These are phyloP conservation scores for Lithobates pipiens DNA, from an alignment of 2,797 vertebrate species.

Conservation along the genomic window DNA sequence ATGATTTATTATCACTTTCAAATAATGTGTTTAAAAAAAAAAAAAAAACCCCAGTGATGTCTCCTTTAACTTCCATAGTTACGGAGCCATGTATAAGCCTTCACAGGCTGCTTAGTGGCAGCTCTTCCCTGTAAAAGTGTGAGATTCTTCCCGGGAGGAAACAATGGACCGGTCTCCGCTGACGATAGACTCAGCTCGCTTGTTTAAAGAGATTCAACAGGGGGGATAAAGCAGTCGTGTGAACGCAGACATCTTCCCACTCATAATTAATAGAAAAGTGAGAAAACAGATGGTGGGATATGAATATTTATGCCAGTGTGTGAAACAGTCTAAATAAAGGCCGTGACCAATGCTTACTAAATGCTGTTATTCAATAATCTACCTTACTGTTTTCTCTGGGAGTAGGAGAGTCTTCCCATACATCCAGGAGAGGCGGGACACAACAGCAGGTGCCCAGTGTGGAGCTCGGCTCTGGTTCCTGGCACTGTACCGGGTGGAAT, in stretches of 20 bases:
- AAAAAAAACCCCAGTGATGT: too few species aligned
- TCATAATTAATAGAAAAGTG: constrained; percentile 61
- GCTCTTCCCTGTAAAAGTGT: neutral
- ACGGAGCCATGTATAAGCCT: neutral
- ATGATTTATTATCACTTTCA: too few species aligned
- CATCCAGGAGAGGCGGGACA: neutral
- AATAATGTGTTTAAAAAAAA: too few species aligned
- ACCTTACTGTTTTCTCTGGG: neutral
- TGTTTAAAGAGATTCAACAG: constrained; percentile 22
- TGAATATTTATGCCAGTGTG: constrained; percentile 62
- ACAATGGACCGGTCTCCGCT: constrained; percentile 1
- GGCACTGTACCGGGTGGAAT: too few species aligned
- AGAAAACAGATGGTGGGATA: constrained; percentile 57
- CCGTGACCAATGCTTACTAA: constrained; percentile 36
- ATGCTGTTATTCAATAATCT: constrained; percentile 35
- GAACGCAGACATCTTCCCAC: constrained; percentile 55
- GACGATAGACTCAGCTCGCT: neutral
- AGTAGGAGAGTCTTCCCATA: neutral
- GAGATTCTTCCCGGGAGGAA: constrained; percentile 5
- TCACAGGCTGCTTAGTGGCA: neutral
- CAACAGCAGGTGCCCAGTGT: too few species aligned
- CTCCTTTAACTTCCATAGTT: too few species aligned
- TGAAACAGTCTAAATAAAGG: constrained; percentile 41
- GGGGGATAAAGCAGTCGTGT: constrained; percentile 19
- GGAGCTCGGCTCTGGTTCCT: too few species aligned